Evolutionary conservation across 1,140 invertebrate genomes (phyloP).

Genomic region (Proales similis): DNA sequence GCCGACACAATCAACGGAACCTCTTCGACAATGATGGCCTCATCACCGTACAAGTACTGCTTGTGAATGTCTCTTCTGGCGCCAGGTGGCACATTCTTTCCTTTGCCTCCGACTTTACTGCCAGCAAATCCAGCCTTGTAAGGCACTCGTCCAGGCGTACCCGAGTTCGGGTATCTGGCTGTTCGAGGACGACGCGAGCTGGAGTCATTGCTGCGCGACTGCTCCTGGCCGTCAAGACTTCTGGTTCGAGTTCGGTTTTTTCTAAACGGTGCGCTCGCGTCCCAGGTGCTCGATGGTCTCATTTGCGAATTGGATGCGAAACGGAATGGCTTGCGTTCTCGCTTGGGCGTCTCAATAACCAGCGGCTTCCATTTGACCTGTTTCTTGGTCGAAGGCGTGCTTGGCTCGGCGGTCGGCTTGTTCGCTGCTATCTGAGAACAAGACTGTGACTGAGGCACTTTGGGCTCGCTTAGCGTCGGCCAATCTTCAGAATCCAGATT

Average conservation of each 20-base stretch:
- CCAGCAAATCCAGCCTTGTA: too few relatives aligned
- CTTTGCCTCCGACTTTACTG: neutral
- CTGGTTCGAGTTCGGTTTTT: neutral
- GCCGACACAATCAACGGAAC: constrained; percentile 25
- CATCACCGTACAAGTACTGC: constrained; percentile 32
- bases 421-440: neutral
- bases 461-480: constrained; percentile 1
- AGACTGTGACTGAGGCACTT: constrained; percentile 18
- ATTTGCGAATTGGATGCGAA: neutral
- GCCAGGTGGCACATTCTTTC: neutral
- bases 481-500: constrained; percentile 29
- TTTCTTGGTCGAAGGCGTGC: neutral
- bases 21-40: constrained; percentile 28
- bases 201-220: neutral
- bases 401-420: neutral
- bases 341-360: neutral
- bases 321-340: neutral
- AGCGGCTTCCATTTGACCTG: neutral
- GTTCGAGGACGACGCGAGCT: neutral
- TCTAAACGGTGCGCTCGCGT: too few relatives aligned
- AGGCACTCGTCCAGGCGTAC: too few relatives aligned
- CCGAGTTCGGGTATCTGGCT: neutral
- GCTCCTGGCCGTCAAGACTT: constrained; percentile 16
- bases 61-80: too few relatives aligned
- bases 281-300: too few relatives aligned